Base-by-base conservation (phyloP, 2,113 vertebrate genomes). In the Peromyscus maniculatus region DNA sequence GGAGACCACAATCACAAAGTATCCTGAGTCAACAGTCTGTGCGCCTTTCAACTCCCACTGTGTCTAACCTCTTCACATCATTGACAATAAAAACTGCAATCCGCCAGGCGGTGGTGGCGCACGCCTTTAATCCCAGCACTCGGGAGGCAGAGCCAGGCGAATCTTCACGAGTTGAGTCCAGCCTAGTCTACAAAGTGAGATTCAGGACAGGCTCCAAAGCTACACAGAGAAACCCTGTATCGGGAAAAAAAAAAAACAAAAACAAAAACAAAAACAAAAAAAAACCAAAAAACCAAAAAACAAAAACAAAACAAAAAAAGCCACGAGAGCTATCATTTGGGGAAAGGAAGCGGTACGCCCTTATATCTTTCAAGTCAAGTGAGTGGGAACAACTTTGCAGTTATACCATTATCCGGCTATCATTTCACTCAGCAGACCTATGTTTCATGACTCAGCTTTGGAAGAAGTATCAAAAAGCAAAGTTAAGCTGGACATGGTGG, bases 341-440 rank as follows among this genome's bases (percentile, higher is more conserved):
- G 2, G 26, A 89, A 96, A 96, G 43, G 43, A 17, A 75, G 55
- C 59, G 24, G 15, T 31, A 78, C 43, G 43, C 19, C 72, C 31
- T 24, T 94, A 95, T 94, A 93, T 69, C 39, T 97, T 91, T 96
- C 46, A 77, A 83, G 77, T 90, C 19, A 92, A 83, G 92, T 62
- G 62, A 64, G 31, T 0, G 36, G 49, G 39, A 96, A 17, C 71
- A 80, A 92, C 84, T 39, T 3, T 71, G 71, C 49, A 88, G 11
- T 94, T 46, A 71, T 11, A 82, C 31, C 12, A 91, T 74, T 43
- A 46, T n/a, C 46, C 72, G n/a, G 17, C 31, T 64, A 62, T 62
- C 92, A 89, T 62, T 62, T 83, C 57, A 72, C 16, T 75, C 49
- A 75, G 31, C 82, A 36, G 52, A 62, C 10, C 57, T 64, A 26